These are phyloP conservation scores for Anoplophora glabripennis DNA, from an alignment of 1,140 invertebrate genomes.

Conservation along the genomic window DNA sequence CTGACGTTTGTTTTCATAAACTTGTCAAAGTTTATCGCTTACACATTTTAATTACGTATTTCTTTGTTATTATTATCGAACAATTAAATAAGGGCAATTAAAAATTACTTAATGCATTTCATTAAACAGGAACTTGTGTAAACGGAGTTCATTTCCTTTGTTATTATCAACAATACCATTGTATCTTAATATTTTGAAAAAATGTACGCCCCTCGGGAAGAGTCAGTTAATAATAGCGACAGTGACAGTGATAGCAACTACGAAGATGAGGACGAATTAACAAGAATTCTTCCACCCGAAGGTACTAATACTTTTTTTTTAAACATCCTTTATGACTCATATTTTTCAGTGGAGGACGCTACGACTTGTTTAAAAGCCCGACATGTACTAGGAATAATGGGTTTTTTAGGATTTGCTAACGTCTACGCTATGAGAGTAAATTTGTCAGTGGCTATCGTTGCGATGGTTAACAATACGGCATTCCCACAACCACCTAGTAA, in stretches of 20 bases:
- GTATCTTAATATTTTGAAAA: constrained; percentile 2
- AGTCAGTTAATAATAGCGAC: constrained; percentile 26
- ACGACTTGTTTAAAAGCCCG: constrained; percentile 67
- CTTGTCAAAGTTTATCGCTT: no score
- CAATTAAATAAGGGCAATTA: no score
- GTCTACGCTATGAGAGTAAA: constrained; percentile 92
- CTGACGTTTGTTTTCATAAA: no score
- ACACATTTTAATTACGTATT: no score
- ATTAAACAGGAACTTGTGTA: no score
- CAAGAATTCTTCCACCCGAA: constrained; percentile 45
- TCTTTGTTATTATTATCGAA: no score
- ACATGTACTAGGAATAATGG: constrained; percentile 74
- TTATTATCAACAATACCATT: neutral
- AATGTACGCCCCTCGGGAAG: constrained; percentile 24
- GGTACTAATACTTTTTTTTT: constrained; percentile 27
- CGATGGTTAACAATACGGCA: constrained; percentile 82
- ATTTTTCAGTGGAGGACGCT: constrained; percentile 57
- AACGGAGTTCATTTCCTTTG: no score
- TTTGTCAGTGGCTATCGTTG: constrained; percentile 89
- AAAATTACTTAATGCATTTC: no score
- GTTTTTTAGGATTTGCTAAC: constrained; percentile 75
- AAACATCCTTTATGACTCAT: neutral
- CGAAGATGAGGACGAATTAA: constrained; percentile 47
- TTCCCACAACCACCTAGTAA: constrained; percentile 56
- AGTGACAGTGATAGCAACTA: constrained; percentile 40